These are phyloP conservation scores for Ochropleura leucogaster DNA, from an alignment of 2,888 invertebrate genomes.

Conservation along the genomic window DNA sequence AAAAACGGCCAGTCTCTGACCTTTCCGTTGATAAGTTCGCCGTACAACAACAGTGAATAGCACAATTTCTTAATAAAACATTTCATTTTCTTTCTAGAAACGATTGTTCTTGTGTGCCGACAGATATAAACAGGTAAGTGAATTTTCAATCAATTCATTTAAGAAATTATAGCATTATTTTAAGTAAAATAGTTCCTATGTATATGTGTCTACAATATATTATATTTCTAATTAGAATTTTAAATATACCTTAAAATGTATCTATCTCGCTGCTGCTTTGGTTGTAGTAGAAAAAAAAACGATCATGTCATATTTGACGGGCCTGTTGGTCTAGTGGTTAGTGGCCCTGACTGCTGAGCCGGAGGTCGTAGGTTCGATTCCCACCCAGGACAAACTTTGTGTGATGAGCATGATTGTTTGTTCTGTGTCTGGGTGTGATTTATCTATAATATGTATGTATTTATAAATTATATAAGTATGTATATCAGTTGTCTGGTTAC, in stretches of 20 bases:
- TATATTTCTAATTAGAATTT: background rate
- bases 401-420: no score
- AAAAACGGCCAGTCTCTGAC: slow-evolving; percentile 6
- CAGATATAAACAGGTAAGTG: slow-evolving; percentile 12
- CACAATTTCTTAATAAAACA: background rate
- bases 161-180: background rate
- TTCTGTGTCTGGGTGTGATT: no score
- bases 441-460: no score
- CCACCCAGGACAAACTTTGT: no score
- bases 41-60: slow-evolving; percentile 10
- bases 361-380: no score
- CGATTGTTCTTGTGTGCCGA: background rate
- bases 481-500: no score
- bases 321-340: no score
- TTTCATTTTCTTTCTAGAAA: background rate
- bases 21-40: slow-evolving; percentile 14
- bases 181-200: background rate
- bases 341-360: no score
- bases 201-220: background rate
- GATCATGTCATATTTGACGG: no score
- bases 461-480: no score
- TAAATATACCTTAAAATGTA: background rate
- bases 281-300: background rate
- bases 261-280: background rate
- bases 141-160: background rate